Conservation (phyloP, 2,797 vertebrate species). For the Melopsittacus undulatus region DNA sequence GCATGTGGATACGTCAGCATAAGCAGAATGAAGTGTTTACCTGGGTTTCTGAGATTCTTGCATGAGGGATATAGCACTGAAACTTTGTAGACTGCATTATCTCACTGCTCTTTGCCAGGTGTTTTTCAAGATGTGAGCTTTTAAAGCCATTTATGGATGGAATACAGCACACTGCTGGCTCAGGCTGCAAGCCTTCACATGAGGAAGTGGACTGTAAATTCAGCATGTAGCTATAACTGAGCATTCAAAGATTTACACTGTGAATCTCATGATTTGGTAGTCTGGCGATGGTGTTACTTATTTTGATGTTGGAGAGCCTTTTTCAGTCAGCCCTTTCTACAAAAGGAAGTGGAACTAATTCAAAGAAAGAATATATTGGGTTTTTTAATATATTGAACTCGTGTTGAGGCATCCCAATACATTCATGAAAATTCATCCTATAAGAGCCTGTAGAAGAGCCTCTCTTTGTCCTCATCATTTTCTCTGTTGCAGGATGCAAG, state of each 20-base stretch:
- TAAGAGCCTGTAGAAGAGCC: background rate
- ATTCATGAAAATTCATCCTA: background rate
- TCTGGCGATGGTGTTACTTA: background rate
- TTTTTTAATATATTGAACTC: background rate
- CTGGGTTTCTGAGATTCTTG: background rate
- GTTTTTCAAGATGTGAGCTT: conserved; percentile 17
- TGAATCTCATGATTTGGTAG: background rate
- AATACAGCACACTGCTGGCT: conserved; percentile 12
- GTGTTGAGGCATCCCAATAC: background rate
- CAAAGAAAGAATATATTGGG: background rate
- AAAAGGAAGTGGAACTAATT: background rate
- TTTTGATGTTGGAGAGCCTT: background rate
- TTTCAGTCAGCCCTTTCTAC: background rate
- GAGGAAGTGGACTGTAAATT: background rate
- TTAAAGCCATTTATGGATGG: conserved; percentile 23
- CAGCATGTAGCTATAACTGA: background rate
- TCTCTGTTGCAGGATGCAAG: background rate
- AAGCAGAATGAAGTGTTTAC: conserved; percentile 8
- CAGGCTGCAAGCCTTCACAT: background rate
- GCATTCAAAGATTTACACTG: background rate
- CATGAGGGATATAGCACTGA: background rate
- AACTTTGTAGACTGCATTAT: background rate
- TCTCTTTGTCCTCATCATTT: background rate
- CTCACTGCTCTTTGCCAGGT: conserved; percentile 27
- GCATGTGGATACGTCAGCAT: background rate